These are phyloP conservation scores for Serranus cabrilla DNA, from an alignment of 2,797 vertebrate species.

Conservation along the genomic window DNA sequence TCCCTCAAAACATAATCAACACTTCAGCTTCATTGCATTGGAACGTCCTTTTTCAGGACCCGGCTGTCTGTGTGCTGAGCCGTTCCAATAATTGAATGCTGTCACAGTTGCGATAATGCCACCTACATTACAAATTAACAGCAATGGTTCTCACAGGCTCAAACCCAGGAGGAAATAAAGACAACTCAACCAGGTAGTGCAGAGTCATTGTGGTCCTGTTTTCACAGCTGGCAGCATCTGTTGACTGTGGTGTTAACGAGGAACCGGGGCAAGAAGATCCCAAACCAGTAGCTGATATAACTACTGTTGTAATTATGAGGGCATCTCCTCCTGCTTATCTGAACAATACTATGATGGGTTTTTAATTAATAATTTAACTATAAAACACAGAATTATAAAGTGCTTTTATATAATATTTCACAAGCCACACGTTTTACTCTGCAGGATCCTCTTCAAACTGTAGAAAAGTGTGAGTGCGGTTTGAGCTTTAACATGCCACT, in stretches of 20 bases:
- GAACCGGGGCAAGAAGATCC: conserved; percentile 15
- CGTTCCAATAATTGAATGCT: neutral
- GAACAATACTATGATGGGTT: neutral
- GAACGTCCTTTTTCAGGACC: no score
- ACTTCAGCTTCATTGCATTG: no score
- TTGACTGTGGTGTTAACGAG: conserved; percentile 22
- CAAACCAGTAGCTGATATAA: conserved; percentile 12
- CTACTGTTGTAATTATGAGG: neutral
- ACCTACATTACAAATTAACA: conserved; percentile 5
- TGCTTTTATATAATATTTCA: neutral
- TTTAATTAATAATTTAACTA: neutral
- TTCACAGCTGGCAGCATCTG: conserved; percentile 22
- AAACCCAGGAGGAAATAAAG: conserved; percentile 41
- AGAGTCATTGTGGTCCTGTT: conserved; percentile 8
- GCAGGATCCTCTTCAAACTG: neutral
- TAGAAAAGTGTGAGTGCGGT: no score
- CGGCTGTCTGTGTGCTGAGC: neutral
- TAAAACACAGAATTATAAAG: neutral
- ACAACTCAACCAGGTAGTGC: conserved; percentile 24
- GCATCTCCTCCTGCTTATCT: neutral
- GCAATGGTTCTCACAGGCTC: conserved; percentile 23
- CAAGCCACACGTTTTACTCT: neutral
- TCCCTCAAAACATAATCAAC: no score
- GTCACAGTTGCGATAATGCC: neutral
- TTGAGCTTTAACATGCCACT: neutral